Evolutionary conservation across 2,888 invertebrate species (phyloP).

Genomic region (Diarsia mendica): DNA sequence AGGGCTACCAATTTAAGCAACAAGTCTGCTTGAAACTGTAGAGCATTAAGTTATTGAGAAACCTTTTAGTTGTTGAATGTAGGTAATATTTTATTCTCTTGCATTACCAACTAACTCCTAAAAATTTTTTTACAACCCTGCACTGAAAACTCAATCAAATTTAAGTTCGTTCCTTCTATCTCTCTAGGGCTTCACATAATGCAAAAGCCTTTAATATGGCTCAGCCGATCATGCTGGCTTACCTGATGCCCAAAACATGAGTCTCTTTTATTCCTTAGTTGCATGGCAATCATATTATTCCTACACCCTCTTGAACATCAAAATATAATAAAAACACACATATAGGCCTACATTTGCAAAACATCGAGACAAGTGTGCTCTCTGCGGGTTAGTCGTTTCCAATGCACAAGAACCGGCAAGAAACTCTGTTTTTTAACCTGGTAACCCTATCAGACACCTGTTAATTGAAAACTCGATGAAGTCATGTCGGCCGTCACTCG

Average conservation of each 20-base stretch:
- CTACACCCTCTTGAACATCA: not conserved
- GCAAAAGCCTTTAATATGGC: not conserved
- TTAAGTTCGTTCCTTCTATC: not conserved
- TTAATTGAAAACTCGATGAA: conserved; percentile 63
- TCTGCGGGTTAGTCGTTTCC: too few relatives aligned
- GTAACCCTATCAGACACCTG: conserved; percentile 59
- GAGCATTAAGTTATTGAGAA: not conserved
- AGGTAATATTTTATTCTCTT: not conserved
- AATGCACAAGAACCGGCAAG: too few relatives aligned
- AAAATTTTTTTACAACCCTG: too few relatives aligned
- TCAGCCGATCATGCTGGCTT: not conserved
- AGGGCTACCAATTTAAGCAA: conserved; percentile 35
- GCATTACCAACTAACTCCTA: too few relatives aligned
- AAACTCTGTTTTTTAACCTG: not conserved
- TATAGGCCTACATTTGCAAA: too few relatives aligned
- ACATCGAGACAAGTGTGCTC: too few relatives aligned
- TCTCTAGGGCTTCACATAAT: not conserved
- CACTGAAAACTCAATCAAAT: not conserved
- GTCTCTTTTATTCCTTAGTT: not conserved
- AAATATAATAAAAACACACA: too few relatives aligned
- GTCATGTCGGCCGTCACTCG: conserved; percentile 58
- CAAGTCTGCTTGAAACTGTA: not conserved
- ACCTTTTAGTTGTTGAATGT: not conserved
- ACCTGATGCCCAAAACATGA: not conserved
- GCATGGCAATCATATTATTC: not conserved